These are phyloP conservation scores for Ctenomys sociabilis DNA, from an alignment of 2,113 vertebrate genomes.

Conservation along the genomic window DNA sequence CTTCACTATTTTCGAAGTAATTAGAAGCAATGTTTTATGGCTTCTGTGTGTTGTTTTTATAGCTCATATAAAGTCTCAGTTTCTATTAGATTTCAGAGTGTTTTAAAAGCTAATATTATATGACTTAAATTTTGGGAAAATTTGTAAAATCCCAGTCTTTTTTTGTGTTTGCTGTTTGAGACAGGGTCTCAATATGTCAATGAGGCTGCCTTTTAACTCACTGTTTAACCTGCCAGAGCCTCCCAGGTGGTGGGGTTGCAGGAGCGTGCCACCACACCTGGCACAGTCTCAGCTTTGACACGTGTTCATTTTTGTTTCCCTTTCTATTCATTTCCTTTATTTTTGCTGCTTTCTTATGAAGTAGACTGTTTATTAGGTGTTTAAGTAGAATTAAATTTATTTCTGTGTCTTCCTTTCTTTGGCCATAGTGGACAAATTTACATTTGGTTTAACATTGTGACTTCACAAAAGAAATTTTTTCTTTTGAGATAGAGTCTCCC, in stretches of 20 bases:
- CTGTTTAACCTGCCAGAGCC: background rate
- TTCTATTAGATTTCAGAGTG: background rate
- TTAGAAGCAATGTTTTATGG: background rate
- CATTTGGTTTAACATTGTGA: background rate
- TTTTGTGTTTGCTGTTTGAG: background rate
- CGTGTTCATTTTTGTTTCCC: background rate
- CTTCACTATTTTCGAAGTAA: background rate
- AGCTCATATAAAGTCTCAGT: background rate
- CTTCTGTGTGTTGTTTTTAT: background rate
- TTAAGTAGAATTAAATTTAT: background rate
- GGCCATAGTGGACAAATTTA: background rate
- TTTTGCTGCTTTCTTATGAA: constrained; percentile 24
- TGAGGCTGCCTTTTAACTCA: background rate
- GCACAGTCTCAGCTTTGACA: background rate
- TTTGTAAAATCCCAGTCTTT: background rate
- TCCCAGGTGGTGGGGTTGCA: background rate
- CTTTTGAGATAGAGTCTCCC: background rate
- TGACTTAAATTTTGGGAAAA: background rate
- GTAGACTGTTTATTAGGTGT: background rate
- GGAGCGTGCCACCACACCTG: background rate
- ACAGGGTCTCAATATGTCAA: background rate
- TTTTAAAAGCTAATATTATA: background rate
- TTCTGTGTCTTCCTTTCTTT: constrained; percentile 38
- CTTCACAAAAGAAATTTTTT: constrained; percentile 5
- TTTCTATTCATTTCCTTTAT: constrained; percentile 12